Percentiles rank a stretch among this genome's conserved stretches.
Conservation (phyloP, 2,797 vertebrate genomes). For the Varecia variegata region DNA sequence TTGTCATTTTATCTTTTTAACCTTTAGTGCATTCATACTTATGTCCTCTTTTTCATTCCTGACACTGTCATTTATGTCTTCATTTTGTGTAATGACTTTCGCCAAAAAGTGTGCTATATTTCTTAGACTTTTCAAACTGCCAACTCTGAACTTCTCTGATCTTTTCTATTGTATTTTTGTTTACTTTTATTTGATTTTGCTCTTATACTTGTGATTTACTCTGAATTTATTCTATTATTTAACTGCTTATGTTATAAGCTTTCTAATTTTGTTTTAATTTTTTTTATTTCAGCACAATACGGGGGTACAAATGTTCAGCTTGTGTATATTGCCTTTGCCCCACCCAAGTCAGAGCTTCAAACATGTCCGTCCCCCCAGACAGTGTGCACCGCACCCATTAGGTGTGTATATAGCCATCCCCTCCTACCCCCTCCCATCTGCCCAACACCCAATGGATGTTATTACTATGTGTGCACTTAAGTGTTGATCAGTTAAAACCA, state of each 20-base stretch:
- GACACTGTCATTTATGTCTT: not conserved
- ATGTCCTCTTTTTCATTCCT: not conserved
- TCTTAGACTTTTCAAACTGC: not conserved
- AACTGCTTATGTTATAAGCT: not conserved
- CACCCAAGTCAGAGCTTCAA: no score
- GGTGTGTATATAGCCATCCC: no score
- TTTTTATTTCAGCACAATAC: no score
- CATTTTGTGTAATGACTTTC: not conserved
- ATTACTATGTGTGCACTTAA: no score
- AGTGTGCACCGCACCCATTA: no score
- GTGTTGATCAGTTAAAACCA: no score
- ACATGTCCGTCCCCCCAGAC: no score
- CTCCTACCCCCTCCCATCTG: no score
- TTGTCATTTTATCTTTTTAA: not conserved
- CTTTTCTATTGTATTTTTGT: not conserved
- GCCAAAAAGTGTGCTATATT: not conserved
- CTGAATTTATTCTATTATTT: not conserved
- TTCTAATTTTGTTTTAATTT: no score
- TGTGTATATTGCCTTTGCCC: no score
- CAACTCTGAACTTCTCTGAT: not conserved
- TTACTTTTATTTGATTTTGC: not conserved
- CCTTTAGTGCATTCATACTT: not conserved
- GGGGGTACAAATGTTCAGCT: no score
- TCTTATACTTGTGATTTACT: not conserved
- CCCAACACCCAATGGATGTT: no score